Evolutionary conservation across 2,888 invertebrate species (phyloP), one percentile per base, ranked within the genome.

Genomic region (Drosophila percnosoma): DNA sequence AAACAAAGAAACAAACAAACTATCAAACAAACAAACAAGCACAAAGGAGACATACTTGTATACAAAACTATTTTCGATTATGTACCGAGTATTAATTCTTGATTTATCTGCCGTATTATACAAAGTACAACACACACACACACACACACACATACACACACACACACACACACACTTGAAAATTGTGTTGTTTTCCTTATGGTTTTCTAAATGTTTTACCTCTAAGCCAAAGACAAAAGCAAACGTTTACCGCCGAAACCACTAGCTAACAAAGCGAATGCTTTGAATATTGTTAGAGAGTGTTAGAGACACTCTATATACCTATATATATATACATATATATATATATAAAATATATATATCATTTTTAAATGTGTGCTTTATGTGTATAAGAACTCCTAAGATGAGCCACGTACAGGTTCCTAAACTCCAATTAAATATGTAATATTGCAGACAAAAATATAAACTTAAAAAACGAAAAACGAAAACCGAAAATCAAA

Each of bases 31-130:
- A 38, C 18, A 40, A 40, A 61, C 42, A 51, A 57, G 24, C 66
- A 75, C 57, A 62, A 63, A 49, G 31, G 13, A 57, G 40, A 58
- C 58, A 61, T 13, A 61, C 18, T 61, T 55, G 29, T 61, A 21
- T 42, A 63, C 42, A 63, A 72, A 69, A 76, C 69, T 81, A 86
- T 89, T 89, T 87, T 86, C 66, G 79, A 84, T 84, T 71, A 85
- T 75, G 63, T 66, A 62, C 38, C 31, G n/a, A 60, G 42, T 53
- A 64, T 61, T 76, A 54, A 72, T 73, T 68, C 61, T 29, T 73
- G 53, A 67, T 77, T 78, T 80, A 60, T 51, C 27, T 51, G 4
- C 29, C 29, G 18, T n/a, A 51, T 51, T 33, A 38, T 33, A 65
- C 31, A 64, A 21, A 38, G 31, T 27, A 54, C 34, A 57, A 24